A percentile compares a stretch with the other conserved stretches of the same genome.
Conservation (phyloP, 1,140 invertebrate genomes). For the Campoletis sonorensis region DNA sequence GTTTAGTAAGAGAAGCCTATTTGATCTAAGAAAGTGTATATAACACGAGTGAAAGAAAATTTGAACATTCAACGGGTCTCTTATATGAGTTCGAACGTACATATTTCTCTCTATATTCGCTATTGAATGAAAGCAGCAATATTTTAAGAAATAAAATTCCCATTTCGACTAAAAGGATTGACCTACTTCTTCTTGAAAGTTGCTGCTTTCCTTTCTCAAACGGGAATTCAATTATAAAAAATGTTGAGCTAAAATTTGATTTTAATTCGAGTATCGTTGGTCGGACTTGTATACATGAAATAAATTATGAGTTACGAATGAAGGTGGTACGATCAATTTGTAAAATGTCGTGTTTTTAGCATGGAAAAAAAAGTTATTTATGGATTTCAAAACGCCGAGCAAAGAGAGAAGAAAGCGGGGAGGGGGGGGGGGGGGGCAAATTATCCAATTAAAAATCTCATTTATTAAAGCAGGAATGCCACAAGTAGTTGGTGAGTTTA, state of each 20-base stretch:
- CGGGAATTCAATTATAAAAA: slow-evolving; percentile 31
- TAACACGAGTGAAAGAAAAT: slow-evolving; percentile 7
- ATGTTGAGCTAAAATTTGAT: background rate
- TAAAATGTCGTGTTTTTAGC: background rate
- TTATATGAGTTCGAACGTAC: background rate
- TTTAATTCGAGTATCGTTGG: background rate
- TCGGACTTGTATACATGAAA: background rate
- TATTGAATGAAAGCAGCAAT: background rate
- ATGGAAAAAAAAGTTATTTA: background rate
- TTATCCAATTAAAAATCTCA: slow-evolving; percentile 30
- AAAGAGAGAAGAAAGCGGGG: background rate
- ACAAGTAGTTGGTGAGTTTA: slow-evolving; percentile 23
- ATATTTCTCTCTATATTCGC: background rate
- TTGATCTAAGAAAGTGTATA: slow-evolving; percentile 16
- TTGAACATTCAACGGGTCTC: background rate
- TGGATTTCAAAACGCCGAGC: background rate
- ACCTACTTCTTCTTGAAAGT: slow-evolving; percentile 15
- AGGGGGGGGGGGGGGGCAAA: background rate
- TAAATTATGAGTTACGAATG: background rate
- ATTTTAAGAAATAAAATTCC: slow-evolving; percentile 18
- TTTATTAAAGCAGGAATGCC: slow-evolving; percentile 16
- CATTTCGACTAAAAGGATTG: slow-evolving; percentile 26
- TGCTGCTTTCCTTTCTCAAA: background rate
- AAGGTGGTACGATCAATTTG: background rate
- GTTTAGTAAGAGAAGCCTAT: background rate